These are phyloP conservation scores for Ichneumoninae sp. DNA, from an alignment of 2,888 invertebrate genomes.

Conservation along the genomic window DNA sequence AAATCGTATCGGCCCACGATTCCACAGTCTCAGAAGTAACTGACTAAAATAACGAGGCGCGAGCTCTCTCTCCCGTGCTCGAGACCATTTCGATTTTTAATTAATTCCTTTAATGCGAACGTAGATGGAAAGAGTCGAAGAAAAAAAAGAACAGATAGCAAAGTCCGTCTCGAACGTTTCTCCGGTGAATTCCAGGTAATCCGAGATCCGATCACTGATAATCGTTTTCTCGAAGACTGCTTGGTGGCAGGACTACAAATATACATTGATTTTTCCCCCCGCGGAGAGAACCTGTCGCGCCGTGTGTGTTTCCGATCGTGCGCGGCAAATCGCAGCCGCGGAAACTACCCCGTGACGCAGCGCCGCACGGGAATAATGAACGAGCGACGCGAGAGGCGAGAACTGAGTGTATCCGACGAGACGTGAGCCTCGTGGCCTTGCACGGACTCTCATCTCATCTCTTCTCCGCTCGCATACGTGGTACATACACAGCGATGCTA, in stretches of 20 bases:
- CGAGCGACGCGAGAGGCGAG: constrained; percentile 48
- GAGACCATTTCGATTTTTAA: constrained; percentile 38
- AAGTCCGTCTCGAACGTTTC: constrained; percentile 8
- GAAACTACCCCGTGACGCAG: constrained; percentile 50
- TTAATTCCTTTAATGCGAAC: constrained; percentile 38
- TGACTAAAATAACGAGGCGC: constrained; percentile 35
- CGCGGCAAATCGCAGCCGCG: constrained; percentile 25
- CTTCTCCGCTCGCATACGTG: neutral
- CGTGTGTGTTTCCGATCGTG: constrained; percentile 19
- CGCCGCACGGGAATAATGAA: constrained; percentile 52
- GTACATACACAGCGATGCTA: constrained; percentile 27
- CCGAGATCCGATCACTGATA: constrained; percentile 36
- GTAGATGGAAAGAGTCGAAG: neutral
- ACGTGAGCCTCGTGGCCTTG: constrained; percentile 53
- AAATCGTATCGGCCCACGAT: constrained; percentile 18
- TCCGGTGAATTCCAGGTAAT: constrained; percentile 27
- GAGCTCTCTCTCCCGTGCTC: neutral
- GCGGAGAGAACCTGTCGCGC: constrained; percentile 27
- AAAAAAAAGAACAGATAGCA: neutral
- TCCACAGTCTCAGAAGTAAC: constrained; percentile 32
- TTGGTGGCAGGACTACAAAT: constrained; percentile 4
- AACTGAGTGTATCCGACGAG: constrained; percentile 15
- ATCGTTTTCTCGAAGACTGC: constrained; percentile 45
- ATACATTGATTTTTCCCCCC: constrained; percentile 28
- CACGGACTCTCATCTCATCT: constrained; percentile 26